phyloP scores from a whole-genome alignment of 1,140 invertebrate species.

The Lutraria rhynchaena region DNA sequence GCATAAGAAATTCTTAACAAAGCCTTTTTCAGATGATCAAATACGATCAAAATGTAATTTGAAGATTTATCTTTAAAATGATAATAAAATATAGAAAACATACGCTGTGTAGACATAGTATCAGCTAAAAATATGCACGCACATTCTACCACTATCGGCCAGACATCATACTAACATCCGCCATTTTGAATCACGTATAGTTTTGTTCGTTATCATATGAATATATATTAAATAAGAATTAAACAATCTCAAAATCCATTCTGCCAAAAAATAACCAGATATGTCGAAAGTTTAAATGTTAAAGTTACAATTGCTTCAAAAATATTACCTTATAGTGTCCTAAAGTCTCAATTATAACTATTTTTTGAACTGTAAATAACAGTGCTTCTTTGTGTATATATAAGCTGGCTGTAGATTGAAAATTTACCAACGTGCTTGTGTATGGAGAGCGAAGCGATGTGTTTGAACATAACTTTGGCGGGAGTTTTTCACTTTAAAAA shows the following conservation, averaged over 20 bases:
- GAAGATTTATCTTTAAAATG: constrained; percentile 15
- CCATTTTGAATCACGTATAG: constrained; percentile 36
- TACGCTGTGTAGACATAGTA: neutral
- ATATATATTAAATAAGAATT: constrained; percentile 19
- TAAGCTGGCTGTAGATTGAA: constrained; percentile 11
- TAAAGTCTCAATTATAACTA: neutral
- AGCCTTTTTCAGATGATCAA: neutral
- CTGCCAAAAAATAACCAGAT: neutral
- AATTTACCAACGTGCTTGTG: no score
- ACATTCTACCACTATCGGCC: neutral
- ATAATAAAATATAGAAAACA: neutral
- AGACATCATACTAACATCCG: constrained; percentile 27
- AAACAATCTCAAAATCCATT: neutral
- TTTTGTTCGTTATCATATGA: constrained; percentile 20
- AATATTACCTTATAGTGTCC: constrained; percentile 1
- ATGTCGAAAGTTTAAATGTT: neutral
- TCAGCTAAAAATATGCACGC: constrained; percentile 10
- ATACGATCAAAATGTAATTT: neutral
- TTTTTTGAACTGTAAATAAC: constrained; percentile 26
- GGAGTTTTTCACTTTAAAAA: no score
- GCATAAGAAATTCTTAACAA: constrained; percentile 7
- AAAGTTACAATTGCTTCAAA: constrained; percentile 17
- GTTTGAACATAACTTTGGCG: no score
- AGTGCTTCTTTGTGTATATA: constrained; percentile 31
- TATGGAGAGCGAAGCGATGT: no score